These are phyloP conservation scores for Drosophila navojoa DNA, from an alignment of 1,140 invertebrate genomes.

Conservation along the genomic window DNA sequence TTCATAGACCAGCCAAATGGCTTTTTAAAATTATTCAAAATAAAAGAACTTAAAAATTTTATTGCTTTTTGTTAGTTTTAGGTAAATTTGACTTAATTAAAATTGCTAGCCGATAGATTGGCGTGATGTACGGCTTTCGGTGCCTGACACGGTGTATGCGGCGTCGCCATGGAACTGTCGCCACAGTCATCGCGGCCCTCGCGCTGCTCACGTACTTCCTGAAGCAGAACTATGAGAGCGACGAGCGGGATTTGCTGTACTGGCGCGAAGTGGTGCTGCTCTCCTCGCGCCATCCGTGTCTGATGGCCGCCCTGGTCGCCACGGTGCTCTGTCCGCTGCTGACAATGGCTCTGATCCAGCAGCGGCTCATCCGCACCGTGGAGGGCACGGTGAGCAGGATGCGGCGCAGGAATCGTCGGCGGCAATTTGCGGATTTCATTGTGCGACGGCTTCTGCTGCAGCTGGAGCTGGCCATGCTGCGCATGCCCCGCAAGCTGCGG, in stretches of 20 bases:
- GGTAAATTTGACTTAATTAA: neutral
- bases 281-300: neutral
- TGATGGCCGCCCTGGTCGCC: neutral
- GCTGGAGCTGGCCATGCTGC: slow-evolving; percentile 32
- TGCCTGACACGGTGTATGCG: slow-evolving; percentile 12
- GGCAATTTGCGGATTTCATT: slow-evolving; percentile 40
- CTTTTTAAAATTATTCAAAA: slow-evolving; percentile 4
- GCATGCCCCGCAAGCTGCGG: neutral
- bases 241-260: slow-evolving; percentile 21
- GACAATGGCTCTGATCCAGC: neutral
- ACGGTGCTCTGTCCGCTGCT: neutral
- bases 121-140: slow-evolving; percentile 15
- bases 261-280: slow-evolving; percentile 1
- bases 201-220: slow-evolving; percentile 16
- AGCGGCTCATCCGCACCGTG: neutral
- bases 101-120: too few species aligned
- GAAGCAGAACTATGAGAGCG: slow-evolving; percentile 11
- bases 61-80: neutral
- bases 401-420: neutral
- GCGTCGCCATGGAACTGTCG: slow-evolving; percentile 1
- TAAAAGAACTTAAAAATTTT: neutral
- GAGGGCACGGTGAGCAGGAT: neutral
- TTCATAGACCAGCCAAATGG: neutral
- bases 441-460: slow-evolving; percentile 52
- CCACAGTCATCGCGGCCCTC: neutral